phyloP scores from a whole-genome alignment of 2,113 vertebrate species.

The Genyomyrus donnyi region DNA sequence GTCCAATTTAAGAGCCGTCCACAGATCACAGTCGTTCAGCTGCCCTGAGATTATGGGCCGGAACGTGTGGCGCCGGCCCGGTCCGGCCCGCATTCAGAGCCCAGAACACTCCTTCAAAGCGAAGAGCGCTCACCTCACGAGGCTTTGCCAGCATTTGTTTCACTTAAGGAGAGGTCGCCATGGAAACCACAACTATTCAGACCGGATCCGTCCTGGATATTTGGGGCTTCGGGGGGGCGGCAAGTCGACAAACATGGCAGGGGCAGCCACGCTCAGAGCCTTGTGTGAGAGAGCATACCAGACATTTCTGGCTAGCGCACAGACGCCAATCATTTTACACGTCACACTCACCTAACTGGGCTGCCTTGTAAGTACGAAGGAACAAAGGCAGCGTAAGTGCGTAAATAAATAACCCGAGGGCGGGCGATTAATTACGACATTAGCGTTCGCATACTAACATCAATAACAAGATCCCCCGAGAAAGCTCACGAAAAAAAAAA shows the following conservation, averaged over 20 bases:
- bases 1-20: neutral
- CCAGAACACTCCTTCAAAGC: neutral
- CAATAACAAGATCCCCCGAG: neutral
- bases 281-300: neutral
- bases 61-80: neutral
- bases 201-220: neutral
- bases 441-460: neutral
- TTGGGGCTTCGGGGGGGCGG: neutral
- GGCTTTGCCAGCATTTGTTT: neutral
- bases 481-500: neutral
- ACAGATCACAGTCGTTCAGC: neutral
- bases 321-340: neutral
- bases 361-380: neutral
- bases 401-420: neutral
- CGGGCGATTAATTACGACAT: neutral
- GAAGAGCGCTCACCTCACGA: neutral
- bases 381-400: neutral
- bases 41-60: neutral
- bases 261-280: neutral
- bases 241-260: neutral
- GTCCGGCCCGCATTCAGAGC: neutral
- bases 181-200: conserved; percentile 16
- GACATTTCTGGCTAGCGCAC: neutral
- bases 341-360: neutral
- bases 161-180: conserved; percentile 11